Base-by-base conservation (phyloP, 2,113 vertebrate genomes). In the Dicrurus megarhynchus region DNA sequence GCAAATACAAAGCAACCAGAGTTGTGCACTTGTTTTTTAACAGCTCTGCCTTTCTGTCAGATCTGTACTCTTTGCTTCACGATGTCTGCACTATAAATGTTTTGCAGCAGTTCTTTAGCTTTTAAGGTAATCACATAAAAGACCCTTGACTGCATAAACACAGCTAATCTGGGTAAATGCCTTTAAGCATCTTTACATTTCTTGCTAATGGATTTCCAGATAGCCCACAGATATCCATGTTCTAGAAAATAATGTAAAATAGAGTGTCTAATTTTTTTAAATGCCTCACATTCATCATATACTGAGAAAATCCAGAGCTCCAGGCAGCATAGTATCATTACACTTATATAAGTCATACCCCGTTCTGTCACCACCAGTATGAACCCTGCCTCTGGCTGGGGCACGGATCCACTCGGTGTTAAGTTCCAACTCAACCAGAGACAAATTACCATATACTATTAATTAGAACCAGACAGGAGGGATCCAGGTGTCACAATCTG, bases 71-170 rank as follows among this genome's bases (percentile, higher is more conserved):
- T 84, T 53, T 84, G 47, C 81, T 59, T 63, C 78, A 30, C 27
- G 32, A 91, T 79, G 57, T 50, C 89, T 68, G 61, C 18, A 22
- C 70, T 53, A 33, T 28, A 82, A 94, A 91, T 73, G 74, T 76
- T 96, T 91, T 87, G 78, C 91, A 91, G 84, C 81, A 79, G 89
- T 88, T 96, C 87, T 93, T 92, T 52, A 93, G 95, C 96, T 96
- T 97, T 97, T 93, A 89, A 94, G 65, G 93, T 96, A 96, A 96
- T 94, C 91, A 91, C 85, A 91, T 94, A 76, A 96, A 96, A 94
- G 93, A 96, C 86, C 89, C 89, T 93, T 92, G 91, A 95, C 91
- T 94, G 57, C 84, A 61, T 61, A 79, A 93, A 93, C 10, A 60
- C 91, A 94, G 78, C 94, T 94, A 69, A 96, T 93, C 94, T 50